A percentile compares a stretch with the other conserved stretches of the same genome.
Evolutionary conservation across 2,797 vertebrate species (phyloP).

Genomic region (Eupleurogrammus muticus): DNA sequence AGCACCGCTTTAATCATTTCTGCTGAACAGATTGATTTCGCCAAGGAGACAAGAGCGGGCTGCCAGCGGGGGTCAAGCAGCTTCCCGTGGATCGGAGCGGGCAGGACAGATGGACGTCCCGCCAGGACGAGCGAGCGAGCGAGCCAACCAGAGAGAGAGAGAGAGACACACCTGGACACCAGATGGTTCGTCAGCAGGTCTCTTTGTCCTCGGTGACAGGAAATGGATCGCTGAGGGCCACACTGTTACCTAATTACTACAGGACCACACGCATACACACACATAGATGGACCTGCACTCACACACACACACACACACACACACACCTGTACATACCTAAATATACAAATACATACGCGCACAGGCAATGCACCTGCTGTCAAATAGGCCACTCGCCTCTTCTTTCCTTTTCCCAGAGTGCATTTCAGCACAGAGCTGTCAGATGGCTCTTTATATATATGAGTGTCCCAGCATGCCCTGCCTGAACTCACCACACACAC

Average conservation of each 20-base stretch:
- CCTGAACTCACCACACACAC: constrained; percentile 27
- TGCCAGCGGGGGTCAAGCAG: constrained; percentile 40
- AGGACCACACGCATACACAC: constrained; percentile 44
- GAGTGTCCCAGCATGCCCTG: constrained; percentile 46
- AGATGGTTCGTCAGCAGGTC: constrained; percentile 79
- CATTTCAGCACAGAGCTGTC: constrained; percentile 68
- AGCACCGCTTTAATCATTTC: constrained; percentile 35
- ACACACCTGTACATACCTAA: constrained; percentile 17
- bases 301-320: constrained; percentile 25
- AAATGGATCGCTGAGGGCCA: constrained; percentile 74
- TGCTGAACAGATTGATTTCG: constrained; percentile 36
- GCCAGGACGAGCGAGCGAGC: constrained; percentile 14
- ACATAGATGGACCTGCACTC: constrained; percentile 1
- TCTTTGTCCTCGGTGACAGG: constrained; percentile 73
- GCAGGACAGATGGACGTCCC: constrained; percentile 39
- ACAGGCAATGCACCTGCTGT: constrained; percentile 43
- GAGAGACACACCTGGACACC: constrained; percentile 64
- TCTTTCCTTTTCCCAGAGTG: constrained; percentile 61
- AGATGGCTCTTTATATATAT: constrained; percentile 64
- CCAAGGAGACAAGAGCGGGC: constrained; percentile 20
- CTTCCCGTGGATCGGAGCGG: constrained; percentile 26
- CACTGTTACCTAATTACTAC: constrained; percentile 70
- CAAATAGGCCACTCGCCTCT: constrained; percentile 53
- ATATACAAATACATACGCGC: constrained; percentile 26
- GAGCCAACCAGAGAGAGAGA: neutral